phyloP scores from a whole-genome alignment of 92 coral and sea anemone genomes.

The Plumapathes pennacea region DNA sequence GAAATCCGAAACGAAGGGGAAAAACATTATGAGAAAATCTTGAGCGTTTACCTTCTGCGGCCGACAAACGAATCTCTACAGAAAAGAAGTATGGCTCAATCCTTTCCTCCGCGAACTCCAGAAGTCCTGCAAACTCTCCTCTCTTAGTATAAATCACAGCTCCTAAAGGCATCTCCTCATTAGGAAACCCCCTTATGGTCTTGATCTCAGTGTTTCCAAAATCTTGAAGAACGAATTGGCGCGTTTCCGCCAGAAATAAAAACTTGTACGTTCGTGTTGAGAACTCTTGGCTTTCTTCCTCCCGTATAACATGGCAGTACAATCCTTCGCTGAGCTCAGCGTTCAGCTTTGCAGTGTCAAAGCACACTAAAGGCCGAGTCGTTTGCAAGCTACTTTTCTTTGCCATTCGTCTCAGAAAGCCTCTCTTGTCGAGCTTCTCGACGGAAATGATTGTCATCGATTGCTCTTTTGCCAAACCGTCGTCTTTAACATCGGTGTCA shows the following conservation, averaged over 20 bases:
- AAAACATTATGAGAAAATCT: too few relatives aligned
- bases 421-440: slow-evolving; percentile 76
- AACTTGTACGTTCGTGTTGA: slow-evolving; percentile 56
- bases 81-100: slow-evolving; percentile 59
- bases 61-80: too few relatives aligned
- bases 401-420: slow-evolving; percentile 81
- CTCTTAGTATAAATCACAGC: slow-evolving; percentile 61
- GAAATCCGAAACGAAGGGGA: too few relatives aligned
- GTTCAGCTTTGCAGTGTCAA: slow-evolving; percentile 14
- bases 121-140: slow-evolving; percentile 72
- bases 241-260: slow-evolving; percentile 19
- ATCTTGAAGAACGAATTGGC: slow-evolving; percentile 49
- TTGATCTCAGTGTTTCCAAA: slow-evolving; percentile 41
- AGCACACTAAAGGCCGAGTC: slow-evolving; percentile 63
- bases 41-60: too few relatives aligned
- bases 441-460: slow-evolving; percentile 63
- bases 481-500: not conserved
- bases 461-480: not conserved
- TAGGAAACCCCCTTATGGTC: slow-evolving; percentile 30
- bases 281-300: slow-evolving; percentile 4
- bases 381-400: slow-evolving; percentile 80
- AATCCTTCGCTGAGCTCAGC: slow-evolving; percentile 43
- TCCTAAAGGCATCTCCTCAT: slow-evolving; percentile 55
- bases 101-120: slow-evolving; percentile 37
- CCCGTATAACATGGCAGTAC: slow-evolving; percentile 46